These are phyloP conservation scores for Diabrotica undecimpunctata DNA, from an alignment of 1,140 invertebrate species.

Conservation along the genomic window DNA sequence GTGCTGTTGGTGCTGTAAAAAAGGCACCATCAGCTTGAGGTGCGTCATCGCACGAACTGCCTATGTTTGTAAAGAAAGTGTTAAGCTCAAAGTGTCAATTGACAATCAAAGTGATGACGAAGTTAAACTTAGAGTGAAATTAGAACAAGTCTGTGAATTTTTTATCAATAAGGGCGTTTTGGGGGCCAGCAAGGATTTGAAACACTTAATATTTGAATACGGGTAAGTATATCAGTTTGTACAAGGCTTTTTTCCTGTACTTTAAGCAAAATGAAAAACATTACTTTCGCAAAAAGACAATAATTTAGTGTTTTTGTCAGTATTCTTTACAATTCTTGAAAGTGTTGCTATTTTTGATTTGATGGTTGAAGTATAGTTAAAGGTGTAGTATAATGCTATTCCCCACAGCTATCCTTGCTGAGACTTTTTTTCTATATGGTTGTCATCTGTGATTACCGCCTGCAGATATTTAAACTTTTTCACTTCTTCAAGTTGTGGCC, in stretches of 20 bases:
- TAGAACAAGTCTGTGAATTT: conserved; percentile 78
- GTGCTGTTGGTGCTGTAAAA: conserved; percentile 74
- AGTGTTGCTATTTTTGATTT: no score
- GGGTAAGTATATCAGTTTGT: conserved; percentile 33
- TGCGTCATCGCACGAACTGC: conserved; percentile 71
- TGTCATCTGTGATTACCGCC: no score
- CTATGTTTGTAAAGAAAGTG: conserved; percentile 77
- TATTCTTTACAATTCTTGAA: no score
- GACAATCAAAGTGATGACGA: conserved; percentile 76
- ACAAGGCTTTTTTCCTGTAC: neutral
- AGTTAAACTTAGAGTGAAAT: conserved; percentile 64
- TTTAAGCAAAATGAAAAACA: no score
- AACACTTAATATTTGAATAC: conserved; percentile 72
- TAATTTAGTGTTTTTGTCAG: neutral
- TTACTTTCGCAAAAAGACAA: no score
- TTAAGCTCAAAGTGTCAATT: conserved; percentile 71
- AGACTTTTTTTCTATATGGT: no score
- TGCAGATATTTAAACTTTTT: no score
- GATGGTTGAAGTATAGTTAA: no score
- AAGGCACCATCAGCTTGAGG: conserved; percentile 66
- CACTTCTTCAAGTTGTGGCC: no score
- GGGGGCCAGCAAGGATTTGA: conserved; percentile 68
- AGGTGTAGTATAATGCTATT: no score
- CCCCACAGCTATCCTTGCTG: no score
- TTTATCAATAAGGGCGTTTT: conserved; percentile 78